Evolutionary conservation across 2,113 vertebrate genomes (phyloP), one percentile per base, ranked within the genome.

Genomic region (Microtus ochrogaster): DNA sequence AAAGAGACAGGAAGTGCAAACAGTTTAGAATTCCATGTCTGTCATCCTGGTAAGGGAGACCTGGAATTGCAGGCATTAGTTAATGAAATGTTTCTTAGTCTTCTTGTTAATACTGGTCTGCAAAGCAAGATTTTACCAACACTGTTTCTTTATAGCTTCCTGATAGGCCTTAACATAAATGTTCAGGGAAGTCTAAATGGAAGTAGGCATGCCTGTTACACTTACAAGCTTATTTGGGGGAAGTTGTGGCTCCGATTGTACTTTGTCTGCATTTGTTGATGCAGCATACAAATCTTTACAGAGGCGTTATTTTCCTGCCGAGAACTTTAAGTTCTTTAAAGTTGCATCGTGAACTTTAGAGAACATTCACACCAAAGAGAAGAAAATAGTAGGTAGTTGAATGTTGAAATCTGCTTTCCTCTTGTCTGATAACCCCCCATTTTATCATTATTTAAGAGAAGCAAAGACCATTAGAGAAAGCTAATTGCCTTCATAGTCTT

Each of bases 381-480:
- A 95, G 77, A 92, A 89, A 89, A 92, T 63, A 82, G 30, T 70
- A 91, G 66, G 77, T 72, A 94, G 19, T n/a, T 92, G 66, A 82
- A 95, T 94, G 73, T 47, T 93, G 65, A 96, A 95, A 91, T 96
- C 95, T 95, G 81, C 85, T 97, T 93, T 97, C n/a, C 30, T 78
- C 85, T 95, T 96, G 63, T 96, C 81, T 58, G 7, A 89, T 83
- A 79, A 77, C 17, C 44, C 91, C 85, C 77, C 61, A 92, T 83
- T 44, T 78, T 49, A 49, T 84, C 92, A 97, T 97, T 92, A 96
- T 94, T 97, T 97, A 98, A 97, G 86, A 77, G 91, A 97, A 94
- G 82, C 82, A 96, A 97, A 97, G 96, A 95, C 95, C 96, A 97
- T 97, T 96, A 98, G 91, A 88, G 97, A 96, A 94, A 97, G 96